phyloP scores from a whole-genome alignment of 2,113 vertebrate genomes.

The Triplophysa siluroides region DNA sequence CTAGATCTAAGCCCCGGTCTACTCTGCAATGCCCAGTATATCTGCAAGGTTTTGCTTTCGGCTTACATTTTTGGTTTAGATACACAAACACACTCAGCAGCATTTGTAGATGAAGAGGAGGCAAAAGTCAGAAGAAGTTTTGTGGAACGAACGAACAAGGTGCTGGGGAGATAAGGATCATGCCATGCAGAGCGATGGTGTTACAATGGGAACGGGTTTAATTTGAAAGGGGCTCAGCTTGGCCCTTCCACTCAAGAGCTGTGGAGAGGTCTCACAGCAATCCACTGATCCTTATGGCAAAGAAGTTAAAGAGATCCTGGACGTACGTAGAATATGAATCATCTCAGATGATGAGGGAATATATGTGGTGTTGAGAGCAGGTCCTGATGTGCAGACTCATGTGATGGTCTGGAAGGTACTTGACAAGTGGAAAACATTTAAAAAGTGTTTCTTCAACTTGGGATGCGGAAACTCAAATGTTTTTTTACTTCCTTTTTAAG shows the following conservation, averaged over 20 bases:
- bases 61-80: constrained; percentile 46
- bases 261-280: constrained; percentile 29
- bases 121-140: constrained; percentile 65
- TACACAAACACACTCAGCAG: constrained; percentile 63
- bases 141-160: constrained; percentile 56
- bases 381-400: neutral
- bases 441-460: neutral
- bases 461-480: too few relatives aligned
- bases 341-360: neutral
- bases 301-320: neutral
- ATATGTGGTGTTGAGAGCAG: neutral
- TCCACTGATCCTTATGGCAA: constrained; percentile 19
- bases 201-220: constrained; percentile 4
- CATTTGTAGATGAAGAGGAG: constrained; percentile 65
- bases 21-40: neutral
- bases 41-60: constrained; percentile 44
- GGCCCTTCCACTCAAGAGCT: constrained; percentile 16
- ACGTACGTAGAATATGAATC: constrained; percentile 18
- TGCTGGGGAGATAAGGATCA: constrained; percentile 30
- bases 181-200: neutral
- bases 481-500: too few relatives aligned
- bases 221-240: constrained; percentile 37
- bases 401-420: neutral
- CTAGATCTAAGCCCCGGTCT: neutral
- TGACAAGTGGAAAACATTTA: neutral